A percentile compares a stretch with the other conserved stretches of the same genome.
Evolutionary conservation across 2,113 vertebrate genomes (phyloP).

Genomic region (Tupaia tana): DNA sequence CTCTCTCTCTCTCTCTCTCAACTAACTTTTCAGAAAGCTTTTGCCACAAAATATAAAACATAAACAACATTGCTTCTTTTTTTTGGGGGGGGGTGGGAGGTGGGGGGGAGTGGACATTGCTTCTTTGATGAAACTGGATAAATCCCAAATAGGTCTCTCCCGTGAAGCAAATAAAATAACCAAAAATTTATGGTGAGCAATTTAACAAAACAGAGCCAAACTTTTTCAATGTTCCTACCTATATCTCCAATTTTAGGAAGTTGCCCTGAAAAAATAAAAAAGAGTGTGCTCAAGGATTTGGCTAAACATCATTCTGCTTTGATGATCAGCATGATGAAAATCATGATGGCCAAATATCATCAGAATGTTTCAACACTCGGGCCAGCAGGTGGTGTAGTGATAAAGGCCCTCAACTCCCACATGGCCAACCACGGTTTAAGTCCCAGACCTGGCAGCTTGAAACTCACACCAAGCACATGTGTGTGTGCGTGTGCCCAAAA

Average conservation of each 20-base stretch:
- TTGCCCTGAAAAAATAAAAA: neutral
- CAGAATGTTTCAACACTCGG: neutral
- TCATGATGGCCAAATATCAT: neutral
- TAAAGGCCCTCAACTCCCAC: too few species aligned
- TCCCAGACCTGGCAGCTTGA: too few species aligned
- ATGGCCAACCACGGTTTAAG: too few species aligned
- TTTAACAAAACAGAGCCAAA: neutral
- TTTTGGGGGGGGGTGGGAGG: too few species aligned
- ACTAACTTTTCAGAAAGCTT: neutral
- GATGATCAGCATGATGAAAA: neutral
- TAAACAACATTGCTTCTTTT: neutral
- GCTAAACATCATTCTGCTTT: neutral
- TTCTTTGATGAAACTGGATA: constrained; percentile 13
- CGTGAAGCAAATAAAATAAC: neutral
- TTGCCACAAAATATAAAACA: constrained; percentile 28
- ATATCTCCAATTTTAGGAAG: neutral
- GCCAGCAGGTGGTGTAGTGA: too few species aligned
- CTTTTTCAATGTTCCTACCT: neutral
- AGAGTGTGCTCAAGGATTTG: neutral
- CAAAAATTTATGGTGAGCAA: neutral
- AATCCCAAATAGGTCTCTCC: neutral
- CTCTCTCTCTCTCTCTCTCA: neutral
- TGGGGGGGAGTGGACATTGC: too few species aligned
- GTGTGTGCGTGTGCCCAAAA: too few species aligned
- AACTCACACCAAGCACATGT: too few species aligned